Evolutionary conservation across 2,113 vertebrate genomes (phyloP), one percentile per base, ranked within the genome.

Genomic region (Psephotus haematonotus): DNA sequence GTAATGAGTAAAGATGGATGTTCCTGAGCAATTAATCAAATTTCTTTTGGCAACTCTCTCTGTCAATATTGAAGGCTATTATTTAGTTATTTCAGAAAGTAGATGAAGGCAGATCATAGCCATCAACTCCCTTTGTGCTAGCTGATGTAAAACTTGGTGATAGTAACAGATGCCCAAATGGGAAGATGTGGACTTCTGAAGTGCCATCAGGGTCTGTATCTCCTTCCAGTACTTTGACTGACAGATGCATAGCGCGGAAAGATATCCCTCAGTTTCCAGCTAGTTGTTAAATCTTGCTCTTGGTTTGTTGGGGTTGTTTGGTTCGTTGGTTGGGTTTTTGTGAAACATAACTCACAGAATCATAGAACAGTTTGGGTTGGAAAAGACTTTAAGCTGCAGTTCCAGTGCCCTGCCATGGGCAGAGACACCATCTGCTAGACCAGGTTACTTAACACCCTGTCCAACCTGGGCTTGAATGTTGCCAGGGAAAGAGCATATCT

Each of bases 1-100:
- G 50, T 94, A 84, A 91, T 68, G 60, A 75, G 39, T 94, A 89
- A 93, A 94, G 76, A 93, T 75, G 60, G 47, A 92, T 75, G 50
- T 78, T 39, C 50, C 43, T 1, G 6, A 67, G 46, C 80, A 93
- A 70, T 88, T 96, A 83, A 88, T 95, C 68, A 81, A 60, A 92
- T 86, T 93, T 91, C 35, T 95, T 62, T 92, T n/a, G 33, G 43
- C 64, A 92, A 62, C 55, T 22, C 50, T 53, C 41, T 77, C 81
- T 95, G 50, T 86, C 84, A 84, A 43, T 91, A 84, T 78, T 84
- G 24, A 85, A 90, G 47, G 39, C 60, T 91, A 86, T 89, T 57
- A 68, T 49, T 82, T 72, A 87, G 74, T 92, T 95, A 81, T 92
- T 95, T 95, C 72, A 49, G 52, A 87, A 92, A 70, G 39, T 37